phyloP scores from a whole-genome alignment of 2,113 vertebrate species.

The Lepisosteus osseus region DNA sequence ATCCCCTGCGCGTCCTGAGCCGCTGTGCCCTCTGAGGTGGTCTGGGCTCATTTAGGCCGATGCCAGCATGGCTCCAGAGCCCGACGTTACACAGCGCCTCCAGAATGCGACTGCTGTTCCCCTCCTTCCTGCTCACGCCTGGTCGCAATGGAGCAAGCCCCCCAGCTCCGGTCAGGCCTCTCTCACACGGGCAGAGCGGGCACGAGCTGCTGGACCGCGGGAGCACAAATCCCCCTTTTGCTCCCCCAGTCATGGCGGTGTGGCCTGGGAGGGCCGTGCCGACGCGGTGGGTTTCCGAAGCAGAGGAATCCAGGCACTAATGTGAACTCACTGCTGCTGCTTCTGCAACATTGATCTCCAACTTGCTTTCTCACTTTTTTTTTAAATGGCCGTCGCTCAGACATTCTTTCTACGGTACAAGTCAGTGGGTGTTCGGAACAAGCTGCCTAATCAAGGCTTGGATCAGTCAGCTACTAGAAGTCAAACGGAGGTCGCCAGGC shows the following conservation, averaged over 20 bases:
- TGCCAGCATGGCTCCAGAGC: constrained; percentile 12
- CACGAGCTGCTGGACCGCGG: constrained; percentile 15
- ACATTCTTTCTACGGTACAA: no score
- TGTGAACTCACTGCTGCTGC: constrained; percentile 30
- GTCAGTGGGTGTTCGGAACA: no score
- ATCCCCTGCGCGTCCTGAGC: constrained; percentile 1
- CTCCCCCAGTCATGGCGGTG: constrained; percentile 71
- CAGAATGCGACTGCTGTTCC: constrained; percentile 3
- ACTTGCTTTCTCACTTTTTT: no score
- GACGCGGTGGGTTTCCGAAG: constrained; percentile 24
- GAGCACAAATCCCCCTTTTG: constrained; percentile 46
- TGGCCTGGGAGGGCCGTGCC: constrained; percentile 31
- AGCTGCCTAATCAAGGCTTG: no score
- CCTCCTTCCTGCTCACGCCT: constrained; percentile 9
- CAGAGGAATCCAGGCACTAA: constrained; percentile 32
- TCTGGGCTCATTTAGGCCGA: constrained; percentile 34
- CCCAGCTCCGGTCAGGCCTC: not conserved
- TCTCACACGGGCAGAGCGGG: not conserved
- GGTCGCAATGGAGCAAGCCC: not conserved
- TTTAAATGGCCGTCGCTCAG: no score
- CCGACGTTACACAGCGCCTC: constrained; percentile 1
- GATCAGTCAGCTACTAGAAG: no score
- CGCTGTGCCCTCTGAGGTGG: constrained; percentile 36
- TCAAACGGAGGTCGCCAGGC: no score
- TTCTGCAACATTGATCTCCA: not conserved